Evolutionary conservation across 2,888 invertebrate species (phyloP).

Genomic region (Iphiclides podalirius): DNA sequence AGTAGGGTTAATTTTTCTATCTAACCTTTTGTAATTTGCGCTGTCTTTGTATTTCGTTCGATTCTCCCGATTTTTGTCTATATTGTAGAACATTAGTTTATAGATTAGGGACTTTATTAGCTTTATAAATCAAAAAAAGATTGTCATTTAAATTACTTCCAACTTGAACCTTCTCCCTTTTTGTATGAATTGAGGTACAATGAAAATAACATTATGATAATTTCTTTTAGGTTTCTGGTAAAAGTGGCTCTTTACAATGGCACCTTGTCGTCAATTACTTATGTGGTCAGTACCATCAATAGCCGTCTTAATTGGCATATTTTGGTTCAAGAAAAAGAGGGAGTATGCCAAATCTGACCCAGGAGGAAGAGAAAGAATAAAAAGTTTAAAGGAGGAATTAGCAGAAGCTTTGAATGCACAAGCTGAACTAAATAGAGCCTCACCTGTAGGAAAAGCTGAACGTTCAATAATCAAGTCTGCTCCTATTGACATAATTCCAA

Average conservation of each 20-base stretch:
- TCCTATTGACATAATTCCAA: slow-evolving; percentile 84
- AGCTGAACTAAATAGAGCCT: slow-evolving; percentile 57
- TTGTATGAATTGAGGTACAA: too few species aligned
- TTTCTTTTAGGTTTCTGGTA: slow-evolving; percentile 77
- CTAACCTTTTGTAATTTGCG: background rate
- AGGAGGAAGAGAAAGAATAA: slow-evolving; percentile 81
- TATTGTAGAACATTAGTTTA: too few species aligned
- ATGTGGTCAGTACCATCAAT: slow-evolving; percentile 90
- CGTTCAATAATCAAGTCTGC: slow-evolving; percentile 80
- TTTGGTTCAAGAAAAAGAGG: slow-evolving; percentile 91
- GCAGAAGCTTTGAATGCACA: slow-evolving; percentile 69
- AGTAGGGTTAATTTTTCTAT: background rate
- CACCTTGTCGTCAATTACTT: slow-evolving; percentile 87
- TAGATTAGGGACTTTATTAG: too few species aligned
- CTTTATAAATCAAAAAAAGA: too few species aligned
- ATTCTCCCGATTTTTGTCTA: too few species aligned
- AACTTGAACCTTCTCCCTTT: too few species aligned
- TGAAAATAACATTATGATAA: too few species aligned
- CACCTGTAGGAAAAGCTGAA: slow-evolving; percentile 68
- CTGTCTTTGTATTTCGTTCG: background rate
- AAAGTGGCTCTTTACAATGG: slow-evolving; percentile 89
- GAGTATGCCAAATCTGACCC: slow-evolving; percentile 87
- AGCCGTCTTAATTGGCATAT: slow-evolving; percentile 88
- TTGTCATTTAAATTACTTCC: too few species aligned
- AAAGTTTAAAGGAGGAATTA: slow-evolving; percentile 70